phyloP scores from a whole-genome alignment of 2,797 vertebrate genomes.

The Epinephelus coioides region DNA sequence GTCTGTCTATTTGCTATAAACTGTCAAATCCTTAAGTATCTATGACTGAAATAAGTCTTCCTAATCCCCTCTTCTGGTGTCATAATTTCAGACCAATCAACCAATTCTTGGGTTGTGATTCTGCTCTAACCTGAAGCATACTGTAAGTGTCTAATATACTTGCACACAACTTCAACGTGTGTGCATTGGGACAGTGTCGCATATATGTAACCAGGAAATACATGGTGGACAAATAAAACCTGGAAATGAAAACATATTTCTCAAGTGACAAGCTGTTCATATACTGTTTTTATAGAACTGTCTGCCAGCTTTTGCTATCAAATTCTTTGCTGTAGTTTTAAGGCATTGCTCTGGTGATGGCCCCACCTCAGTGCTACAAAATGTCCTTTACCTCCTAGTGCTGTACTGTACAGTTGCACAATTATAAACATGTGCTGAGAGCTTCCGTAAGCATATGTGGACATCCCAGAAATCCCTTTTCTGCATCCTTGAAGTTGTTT shows the following conservation, averaged over 20 bases:
- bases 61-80: not conserved
- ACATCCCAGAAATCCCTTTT: constrained; percentile 20
- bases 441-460: constrained; percentile 21
- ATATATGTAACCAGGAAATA: not conserved
- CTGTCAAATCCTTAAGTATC: not conserved
- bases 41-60: not conserved
- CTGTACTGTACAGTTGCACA: not conserved
- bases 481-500: constrained; percentile 45
- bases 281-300: not conserved
- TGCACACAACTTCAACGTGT: not conserved
- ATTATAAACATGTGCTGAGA: constrained; percentile 5
- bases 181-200: not conserved
- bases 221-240: not conserved
- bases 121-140: not conserved
- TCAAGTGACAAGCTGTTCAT: not conserved
- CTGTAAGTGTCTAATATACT: not conserved
- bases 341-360: not conserved
- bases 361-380: not conserved
- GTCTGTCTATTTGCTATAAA: not conserved
- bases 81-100: not conserved
- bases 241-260: not conserved
- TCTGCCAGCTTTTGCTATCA: not conserved
- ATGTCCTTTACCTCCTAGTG: not conserved
- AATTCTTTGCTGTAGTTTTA: not conserved
- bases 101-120: not conserved